phyloP scores from a whole-genome alignment of 2,113 vertebrate genomes.

The Burhinus oedicnemus region DNA sequence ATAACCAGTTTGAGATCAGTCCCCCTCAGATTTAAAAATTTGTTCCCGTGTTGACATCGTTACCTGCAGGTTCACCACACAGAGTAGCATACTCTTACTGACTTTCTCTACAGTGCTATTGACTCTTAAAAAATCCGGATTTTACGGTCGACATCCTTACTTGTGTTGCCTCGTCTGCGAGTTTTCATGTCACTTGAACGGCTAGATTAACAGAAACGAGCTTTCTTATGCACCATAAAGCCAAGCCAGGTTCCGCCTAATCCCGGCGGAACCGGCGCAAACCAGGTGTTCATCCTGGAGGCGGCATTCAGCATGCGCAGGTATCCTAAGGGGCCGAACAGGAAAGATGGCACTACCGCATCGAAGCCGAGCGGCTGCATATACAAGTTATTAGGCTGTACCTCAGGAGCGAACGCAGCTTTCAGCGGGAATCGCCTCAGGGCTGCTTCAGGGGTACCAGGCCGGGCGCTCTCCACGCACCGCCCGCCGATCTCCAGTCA shows the following conservation, averaged over 20 bases:
- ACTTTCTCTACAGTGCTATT: neutral
- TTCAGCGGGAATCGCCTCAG: neutral
- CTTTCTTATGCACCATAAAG: neutral
- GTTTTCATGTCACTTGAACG: neutral
- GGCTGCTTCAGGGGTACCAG: neutral
- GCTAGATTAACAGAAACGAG: no score
- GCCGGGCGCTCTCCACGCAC: neutral
- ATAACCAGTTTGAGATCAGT: neutral
- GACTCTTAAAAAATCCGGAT: neutral
- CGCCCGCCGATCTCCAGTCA: neutral
- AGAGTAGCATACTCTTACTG: accelerated
- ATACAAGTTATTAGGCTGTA: accelerated
- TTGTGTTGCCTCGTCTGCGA: neutral
- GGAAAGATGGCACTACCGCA: accelerated
- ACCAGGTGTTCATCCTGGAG: accelerated
- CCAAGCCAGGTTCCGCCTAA: accelerated
- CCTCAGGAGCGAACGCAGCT: neutral
- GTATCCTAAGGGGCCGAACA: accelerated
- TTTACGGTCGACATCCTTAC: neutral
- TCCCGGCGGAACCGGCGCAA: accelerated
- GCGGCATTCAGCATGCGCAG: no score
- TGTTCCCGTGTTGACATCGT: no score
- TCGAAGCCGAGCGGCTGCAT: accelerated
- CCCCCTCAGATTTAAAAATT: neutral
- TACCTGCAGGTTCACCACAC: neutral